Conservation (phyloP, 2,113 vertebrate species). For the Puntigrus tetrazona region DNA sequence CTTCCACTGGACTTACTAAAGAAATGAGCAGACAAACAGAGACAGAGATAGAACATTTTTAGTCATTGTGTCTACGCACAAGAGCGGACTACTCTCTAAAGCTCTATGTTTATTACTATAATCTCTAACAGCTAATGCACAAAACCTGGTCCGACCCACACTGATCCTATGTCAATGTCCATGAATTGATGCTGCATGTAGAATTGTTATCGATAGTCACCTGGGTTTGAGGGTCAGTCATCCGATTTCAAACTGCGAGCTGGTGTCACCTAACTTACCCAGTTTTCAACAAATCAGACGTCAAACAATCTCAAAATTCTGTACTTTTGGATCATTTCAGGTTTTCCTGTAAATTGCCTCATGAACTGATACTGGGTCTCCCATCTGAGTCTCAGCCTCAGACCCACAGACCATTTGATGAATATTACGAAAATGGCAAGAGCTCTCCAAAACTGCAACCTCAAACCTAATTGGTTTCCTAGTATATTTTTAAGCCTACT, state of each 20-base stretch:
- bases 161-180: no score
- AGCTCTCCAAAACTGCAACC: not conserved
- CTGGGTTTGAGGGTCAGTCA: slow-evolving; percentile 21
- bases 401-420: not conserved
- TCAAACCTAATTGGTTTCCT: not conserved
- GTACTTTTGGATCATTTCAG: not conserved
- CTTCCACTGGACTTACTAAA: slow-evolving; percentile 95
- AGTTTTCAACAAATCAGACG: slow-evolving; percentile 1
- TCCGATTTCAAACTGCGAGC: slow-evolving; percentile 23
- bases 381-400: not conserved
- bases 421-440: not conserved
- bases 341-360: not conserved
- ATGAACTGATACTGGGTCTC: not conserved
- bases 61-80: slow-evolving; percentile 24
- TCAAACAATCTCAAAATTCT: not conserved
- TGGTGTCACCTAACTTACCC: slow-evolving; percentile 2
- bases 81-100: slow-evolving; percentile 31
- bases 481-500: not conserved
- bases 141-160: not conserved
- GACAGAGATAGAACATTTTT: slow-evolving; percentile 61
- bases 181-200: not conserved
- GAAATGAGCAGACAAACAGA: slow-evolving; percentile 73
- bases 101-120: not conserved
- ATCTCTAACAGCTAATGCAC: not conserved
- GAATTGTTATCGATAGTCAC: slow-evolving; percentile 5